Percentiles rank a stretch among this genome's conserved stretches.
These are phyloP conservation scores for Galaxea fascicularis DNA, from an alignment of 92 coral and sea anemone species.

Conservation along the genomic window DNA sequence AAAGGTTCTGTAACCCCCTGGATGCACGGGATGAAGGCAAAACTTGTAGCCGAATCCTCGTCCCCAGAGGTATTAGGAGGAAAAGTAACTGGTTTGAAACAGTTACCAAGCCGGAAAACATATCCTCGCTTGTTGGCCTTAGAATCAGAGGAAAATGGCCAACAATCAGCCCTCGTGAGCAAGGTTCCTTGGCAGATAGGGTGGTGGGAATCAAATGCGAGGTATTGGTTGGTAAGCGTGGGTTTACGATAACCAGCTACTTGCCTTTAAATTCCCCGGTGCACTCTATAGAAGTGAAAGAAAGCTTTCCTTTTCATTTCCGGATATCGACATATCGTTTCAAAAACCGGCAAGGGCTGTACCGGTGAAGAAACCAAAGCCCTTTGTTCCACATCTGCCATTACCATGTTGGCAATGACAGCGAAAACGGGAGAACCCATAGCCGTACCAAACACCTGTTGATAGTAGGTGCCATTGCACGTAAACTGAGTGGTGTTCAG, in stretches of 20 bases:
- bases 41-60: not conserved
- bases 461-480: no score
- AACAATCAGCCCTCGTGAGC: no score
- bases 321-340: not conserved
- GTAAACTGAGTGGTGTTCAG: no score
- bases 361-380: not conserved
- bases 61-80: not conserved
- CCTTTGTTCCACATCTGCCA: not conserved
- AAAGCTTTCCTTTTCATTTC: not conserved
- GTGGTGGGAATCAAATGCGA: no score
- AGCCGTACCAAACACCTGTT: no score
- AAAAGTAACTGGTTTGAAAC: not conserved
- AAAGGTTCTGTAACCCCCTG: no score
- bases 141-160: not conserved
- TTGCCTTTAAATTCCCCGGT: not conserved
- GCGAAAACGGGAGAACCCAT: no score
- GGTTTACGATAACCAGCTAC: not conserved
- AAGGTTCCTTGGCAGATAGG: no score
- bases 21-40: no score
- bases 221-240: no score
- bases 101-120: not conserved
- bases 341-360: not conserved
- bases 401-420: not conserved
- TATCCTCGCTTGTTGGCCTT: not conserved
- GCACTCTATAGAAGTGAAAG: not conserved